phyloP scores from a whole-genome alignment of 2,888 invertebrate species.

The Heliconius ethilla region DNA sequence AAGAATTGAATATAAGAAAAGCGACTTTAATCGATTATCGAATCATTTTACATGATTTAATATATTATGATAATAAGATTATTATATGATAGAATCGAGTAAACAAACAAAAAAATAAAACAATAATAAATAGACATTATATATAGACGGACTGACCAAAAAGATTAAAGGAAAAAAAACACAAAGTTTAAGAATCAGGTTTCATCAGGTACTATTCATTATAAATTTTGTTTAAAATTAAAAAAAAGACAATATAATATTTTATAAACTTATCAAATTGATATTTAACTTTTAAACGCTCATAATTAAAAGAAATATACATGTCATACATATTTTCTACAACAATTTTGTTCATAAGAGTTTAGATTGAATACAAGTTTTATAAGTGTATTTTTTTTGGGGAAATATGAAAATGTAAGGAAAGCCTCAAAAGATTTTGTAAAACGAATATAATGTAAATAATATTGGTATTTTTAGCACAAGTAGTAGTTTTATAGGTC shows the following conservation, averaged over 20 bases:
- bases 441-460: background rate
- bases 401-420: background rate
- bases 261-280: background rate
- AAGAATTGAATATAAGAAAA: slow-evolving; percentile 19
- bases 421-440: background rate
- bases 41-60: background rate
- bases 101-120: background rate
- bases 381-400: too few relatives aligned
- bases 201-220: slow-evolving; percentile 11
- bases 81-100: background rate
- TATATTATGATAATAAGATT: background rate
- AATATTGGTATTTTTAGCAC: background rate
- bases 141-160: background rate
- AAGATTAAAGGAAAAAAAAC: background rate
- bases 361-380: background rate
- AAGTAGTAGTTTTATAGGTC: background rate
- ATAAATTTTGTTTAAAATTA: background rate
- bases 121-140: background rate
- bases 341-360: background rate
- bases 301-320: background rate
- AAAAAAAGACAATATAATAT: background rate
- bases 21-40: background rate
- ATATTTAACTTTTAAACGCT: background rate
- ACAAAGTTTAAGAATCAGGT: background rate
- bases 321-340: background rate